A percentile compares a stretch with the other conserved stretches of the same genome.
Conservation (phyloP, 2,888 invertebrate genomes). For the Megastigmus dorsalis region DNA sequence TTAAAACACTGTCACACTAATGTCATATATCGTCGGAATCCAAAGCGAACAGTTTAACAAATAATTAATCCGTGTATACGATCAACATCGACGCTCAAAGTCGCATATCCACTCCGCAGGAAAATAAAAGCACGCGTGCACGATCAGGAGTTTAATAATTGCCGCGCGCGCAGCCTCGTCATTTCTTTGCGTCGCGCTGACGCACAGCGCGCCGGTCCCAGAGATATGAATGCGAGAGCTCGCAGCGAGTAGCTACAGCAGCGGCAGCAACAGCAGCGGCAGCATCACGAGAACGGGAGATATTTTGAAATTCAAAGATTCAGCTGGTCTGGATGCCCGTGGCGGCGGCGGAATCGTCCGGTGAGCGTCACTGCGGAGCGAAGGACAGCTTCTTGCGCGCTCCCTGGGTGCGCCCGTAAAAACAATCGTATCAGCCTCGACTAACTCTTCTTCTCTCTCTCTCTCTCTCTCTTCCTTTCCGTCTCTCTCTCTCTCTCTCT, state of each 20-base stretch:
- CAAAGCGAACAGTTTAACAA: too few species aligned
- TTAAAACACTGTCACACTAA: too few species aligned
- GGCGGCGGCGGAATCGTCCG: background rate
- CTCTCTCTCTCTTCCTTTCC: background rate
- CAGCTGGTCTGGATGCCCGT: background rate
- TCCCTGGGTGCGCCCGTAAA: slow-evolving; percentile 69
- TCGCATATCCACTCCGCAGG: too few species aligned
- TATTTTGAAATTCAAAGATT: slow-evolving; percentile 54
- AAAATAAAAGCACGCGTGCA: too few species aligned
- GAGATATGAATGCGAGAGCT: slow-evolving; percentile 44
- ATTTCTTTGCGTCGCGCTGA: slow-evolving; percentile 30
- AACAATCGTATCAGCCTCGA: slow-evolving; percentile 71
- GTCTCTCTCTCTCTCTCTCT: background rate
- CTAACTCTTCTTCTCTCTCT: background rate
- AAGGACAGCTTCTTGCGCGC: slow-evolving; percentile 72
- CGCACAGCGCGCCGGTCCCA: background rate
- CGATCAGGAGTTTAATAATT: too few species aligned
- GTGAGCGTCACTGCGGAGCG: slow-evolving; percentile 67
- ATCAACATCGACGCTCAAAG: too few species aligned
- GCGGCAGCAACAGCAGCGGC: background rate
- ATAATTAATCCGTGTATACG: too few species aligned
- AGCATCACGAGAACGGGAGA: background rate
- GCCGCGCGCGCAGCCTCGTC: slow-evolving; percentile 44
- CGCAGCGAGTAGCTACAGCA: background rate
- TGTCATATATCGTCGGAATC: too few species aligned